Conservation (phyloP, 2,888 invertebrate genomes). For the Zele albiditarsus region DNA sequence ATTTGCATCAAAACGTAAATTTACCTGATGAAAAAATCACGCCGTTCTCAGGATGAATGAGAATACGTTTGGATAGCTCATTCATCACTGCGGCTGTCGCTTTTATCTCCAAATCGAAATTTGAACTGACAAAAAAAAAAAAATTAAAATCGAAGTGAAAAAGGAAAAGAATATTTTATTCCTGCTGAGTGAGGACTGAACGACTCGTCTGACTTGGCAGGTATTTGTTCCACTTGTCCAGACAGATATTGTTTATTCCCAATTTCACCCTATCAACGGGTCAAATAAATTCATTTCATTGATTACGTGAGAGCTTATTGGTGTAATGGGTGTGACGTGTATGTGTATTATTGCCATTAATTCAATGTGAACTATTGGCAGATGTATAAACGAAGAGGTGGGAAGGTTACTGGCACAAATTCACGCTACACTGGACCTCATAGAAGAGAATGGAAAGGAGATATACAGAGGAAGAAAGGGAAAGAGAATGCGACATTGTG, state of each 20-base stretch:
- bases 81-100: neutral
- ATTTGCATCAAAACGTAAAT: neutral
- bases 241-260: neutral
- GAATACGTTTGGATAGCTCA: neutral
- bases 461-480: constrained; percentile 18
- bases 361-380: constrained; percentile 10
- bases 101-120: neutral
- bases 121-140: neutral
- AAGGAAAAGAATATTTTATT: neutral
- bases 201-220: neutral
- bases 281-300: neutral
- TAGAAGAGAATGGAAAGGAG: constrained; percentile 15
- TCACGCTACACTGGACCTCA: constrained; percentile 22
- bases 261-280: neutral
- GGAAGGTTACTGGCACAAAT: neutral
- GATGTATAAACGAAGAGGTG: constrained; percentile 7
- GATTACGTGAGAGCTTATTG: neutral
- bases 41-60: neutral
- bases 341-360: neutral
- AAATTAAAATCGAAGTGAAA: neutral
- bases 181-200: neutral
- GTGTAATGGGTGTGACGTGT: neutral
- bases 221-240: neutral
- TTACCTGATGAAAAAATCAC: neutral
- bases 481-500: constrained; percentile 45